These are phyloP conservation scores for Campylomormyrus numenius DNA, from an alignment of 2,113 vertebrate species.

Conservation along the genomic window DNA sequence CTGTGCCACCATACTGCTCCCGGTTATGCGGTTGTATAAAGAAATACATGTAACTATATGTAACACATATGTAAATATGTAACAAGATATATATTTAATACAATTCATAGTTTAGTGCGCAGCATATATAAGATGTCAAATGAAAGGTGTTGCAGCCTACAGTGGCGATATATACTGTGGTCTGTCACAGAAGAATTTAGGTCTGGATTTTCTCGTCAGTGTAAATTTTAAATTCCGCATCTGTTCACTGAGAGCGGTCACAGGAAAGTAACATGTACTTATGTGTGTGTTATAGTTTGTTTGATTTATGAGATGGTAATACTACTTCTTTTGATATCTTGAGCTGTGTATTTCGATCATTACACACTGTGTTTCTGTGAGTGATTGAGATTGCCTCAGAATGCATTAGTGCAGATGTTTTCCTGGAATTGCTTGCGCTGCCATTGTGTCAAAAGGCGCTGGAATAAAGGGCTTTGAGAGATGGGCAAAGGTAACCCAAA, in stretches of 20 bases:
- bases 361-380: background rate
- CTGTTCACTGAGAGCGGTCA: background rate
- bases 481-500: background rate
- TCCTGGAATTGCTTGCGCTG: background rate
- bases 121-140: background rate
- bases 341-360: background rate
- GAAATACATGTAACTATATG: background rate
- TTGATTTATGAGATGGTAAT: background rate
- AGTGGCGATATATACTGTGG: background rate
- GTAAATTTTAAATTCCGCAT: background rate
- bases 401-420: background rate
- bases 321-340: background rate
- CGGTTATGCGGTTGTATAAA: background rate
- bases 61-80: too few relatives aligned
- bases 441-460: background rate
- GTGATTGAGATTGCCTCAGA: background rate
- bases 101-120: background rate
- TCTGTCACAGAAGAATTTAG: background rate
- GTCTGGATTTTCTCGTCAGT: background rate
- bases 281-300: background rate
- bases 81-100: background rate
- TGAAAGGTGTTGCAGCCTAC: background rate
- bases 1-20: background rate
- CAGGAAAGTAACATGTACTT: background rate
- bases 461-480: background rate